phyloP scores from a whole-genome alignment of 2,113 vertebrate genomes.

The Capricornis sumatraensis region DNA sequence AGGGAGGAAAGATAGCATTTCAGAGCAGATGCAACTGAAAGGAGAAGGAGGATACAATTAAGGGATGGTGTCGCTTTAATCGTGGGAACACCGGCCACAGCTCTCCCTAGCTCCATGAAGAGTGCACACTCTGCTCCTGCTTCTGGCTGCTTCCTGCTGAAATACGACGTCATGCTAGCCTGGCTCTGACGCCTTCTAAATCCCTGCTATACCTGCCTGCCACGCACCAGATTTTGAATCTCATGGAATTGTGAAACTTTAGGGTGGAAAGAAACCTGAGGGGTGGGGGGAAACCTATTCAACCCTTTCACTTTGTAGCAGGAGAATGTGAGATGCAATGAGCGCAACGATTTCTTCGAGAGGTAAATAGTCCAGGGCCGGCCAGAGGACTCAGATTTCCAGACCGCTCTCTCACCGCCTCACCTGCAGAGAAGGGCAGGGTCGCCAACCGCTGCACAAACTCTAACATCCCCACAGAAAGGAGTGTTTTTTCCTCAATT shows the following conservation, averaged over 20 bases:
- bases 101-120: accelerated
- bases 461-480: background rate
- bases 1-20: accelerated
- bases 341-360: accelerated
- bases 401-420: accelerated
- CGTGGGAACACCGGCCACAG: accelerated
- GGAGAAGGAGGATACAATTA: background rate
- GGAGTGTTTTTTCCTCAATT: background rate
- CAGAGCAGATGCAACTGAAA: background rate
- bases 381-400: accelerated
- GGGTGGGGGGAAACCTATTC: accelerated
- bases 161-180: accelerated
- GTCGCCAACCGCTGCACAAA: accelerated
- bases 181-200: accelerated
- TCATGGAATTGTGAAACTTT: background rate
- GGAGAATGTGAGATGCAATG: background rate
- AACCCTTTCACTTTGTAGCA: background rate
- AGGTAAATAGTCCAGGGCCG: accelerated
- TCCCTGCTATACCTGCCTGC: background rate
- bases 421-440: accelerated
- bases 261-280: background rate
- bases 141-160: background rate
- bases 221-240: too few species aligned
- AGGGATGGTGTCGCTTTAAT: accelerated
- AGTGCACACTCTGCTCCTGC: accelerated